Percentiles rank a stretch among this genome's conserved stretches.
These are phyloP conservation scores for Tamandua tetradactyla DNA, from an alignment of 2,797 vertebrate species.

Conservation along the genomic window DNA sequence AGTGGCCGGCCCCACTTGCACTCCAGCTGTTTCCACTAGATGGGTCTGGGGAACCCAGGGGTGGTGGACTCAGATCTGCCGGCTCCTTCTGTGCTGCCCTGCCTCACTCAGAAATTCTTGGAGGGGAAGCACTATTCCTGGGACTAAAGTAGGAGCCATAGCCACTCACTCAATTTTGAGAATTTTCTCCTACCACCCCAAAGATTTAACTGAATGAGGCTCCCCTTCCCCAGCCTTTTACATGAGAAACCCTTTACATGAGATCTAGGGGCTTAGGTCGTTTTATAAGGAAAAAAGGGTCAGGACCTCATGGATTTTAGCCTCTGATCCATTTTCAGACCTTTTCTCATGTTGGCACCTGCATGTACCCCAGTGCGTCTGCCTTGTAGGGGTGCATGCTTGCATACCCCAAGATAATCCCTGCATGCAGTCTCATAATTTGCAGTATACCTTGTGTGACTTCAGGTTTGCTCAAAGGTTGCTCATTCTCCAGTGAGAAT, in stretches of 20 bases:
- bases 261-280: background rate
- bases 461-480: background rate
- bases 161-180: background rate
- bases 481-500: background rate
- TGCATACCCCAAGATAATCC: background rate
- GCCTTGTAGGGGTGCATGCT: background rate
- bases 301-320: background rate
- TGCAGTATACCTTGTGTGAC: background rate
- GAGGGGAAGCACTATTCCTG: background rate
- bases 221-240: background rate
- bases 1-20: background rate
- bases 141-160: background rate
- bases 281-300: background rate
- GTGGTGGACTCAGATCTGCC: background rate
- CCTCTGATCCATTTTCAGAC: background rate
- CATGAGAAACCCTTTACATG: background rate
- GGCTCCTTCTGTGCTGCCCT: background rate
- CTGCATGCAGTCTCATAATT: background rate
- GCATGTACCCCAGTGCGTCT: background rate
- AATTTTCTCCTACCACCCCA: background rate
- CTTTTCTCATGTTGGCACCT: background rate
- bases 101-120: background rate
- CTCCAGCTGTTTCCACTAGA: background rate
- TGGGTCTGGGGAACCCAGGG: background rate
- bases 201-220: background rate